phyloP scores from a whole-genome alignment of 2,113 vertebrate genomes.

The Garra rufa region DNA sequence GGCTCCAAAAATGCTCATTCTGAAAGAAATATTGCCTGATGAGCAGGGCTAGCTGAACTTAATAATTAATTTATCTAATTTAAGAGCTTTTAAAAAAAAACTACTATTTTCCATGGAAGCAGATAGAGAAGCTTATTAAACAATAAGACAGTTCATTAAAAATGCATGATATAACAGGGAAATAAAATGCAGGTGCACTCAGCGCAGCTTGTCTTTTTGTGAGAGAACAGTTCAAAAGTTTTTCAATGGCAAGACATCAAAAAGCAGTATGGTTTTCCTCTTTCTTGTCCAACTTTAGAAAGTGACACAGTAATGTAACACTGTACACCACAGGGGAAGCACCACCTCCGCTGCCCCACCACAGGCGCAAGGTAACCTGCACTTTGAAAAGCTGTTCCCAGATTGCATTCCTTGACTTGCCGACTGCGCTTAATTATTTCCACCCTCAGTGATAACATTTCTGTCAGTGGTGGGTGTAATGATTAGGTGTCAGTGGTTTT shows the following conservation, averaged over 20 bases:
- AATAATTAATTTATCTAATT: conserved; percentile 8
- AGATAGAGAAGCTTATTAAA: conserved; percentile 11
- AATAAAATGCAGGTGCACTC: neutral
- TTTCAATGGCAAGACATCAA: neutral
- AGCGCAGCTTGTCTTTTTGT: conserved; percentile 13
- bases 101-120: neutral
- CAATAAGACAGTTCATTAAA: conserved; percentile 9
- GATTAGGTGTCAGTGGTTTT: conserved; percentile 49
- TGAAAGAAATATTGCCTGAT: neutral
- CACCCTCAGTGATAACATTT: conserved; percentile 40
- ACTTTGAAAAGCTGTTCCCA: conserved; percentile 38
- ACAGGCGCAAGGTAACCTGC: conserved; percentile 17
- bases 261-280: neutral
- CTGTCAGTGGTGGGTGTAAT: conserved; percentile 48
- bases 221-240: neutral
- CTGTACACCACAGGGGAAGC: conserved; percentile 18
- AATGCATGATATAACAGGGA: conserved; percentile 15
- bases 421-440: conserved; percentile 43
- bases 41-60: neutral
- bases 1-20: neutral
- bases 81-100: neutral
- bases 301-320: neutral
- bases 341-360: neutral
- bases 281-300: conserved; percentile 6
- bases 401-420: conserved; percentile 43